Evolutionary conservation across 2,888 invertebrate genomes (phyloP).

Genomic region (Dioctria linearis): DNA sequence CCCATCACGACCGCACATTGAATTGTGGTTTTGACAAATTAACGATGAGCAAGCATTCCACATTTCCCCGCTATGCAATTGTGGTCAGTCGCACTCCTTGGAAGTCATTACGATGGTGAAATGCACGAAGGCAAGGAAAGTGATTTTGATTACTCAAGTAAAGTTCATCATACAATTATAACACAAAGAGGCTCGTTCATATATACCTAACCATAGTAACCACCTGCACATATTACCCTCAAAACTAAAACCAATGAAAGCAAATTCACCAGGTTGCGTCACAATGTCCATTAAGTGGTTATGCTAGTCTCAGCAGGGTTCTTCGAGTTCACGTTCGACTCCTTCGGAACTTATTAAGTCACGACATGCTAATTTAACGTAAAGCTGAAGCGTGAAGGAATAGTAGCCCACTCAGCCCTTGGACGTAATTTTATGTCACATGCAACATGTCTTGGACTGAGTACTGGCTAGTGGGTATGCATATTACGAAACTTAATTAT

Average conservation of each 20-base stretch:
- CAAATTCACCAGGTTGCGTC: slow-evolving; percentile 14
- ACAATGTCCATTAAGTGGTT: slow-evolving; percentile 30
- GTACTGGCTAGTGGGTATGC: background rate
- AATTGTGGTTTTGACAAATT: slow-evolving; percentile 48
- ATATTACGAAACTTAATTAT: slow-evolving; percentile 2
- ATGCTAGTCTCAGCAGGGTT: slow-evolving; percentile 12
- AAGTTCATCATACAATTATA: too few relatives aligned
- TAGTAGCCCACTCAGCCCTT: slow-evolving; percentile 14
- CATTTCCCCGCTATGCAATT: slow-evolving; percentile 30
- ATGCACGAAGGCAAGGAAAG: slow-evolving; percentile 19
- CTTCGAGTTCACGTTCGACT: slow-evolving; percentile 24
- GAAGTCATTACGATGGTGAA: background rate
- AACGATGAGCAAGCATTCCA: slow-evolving; percentile 9
- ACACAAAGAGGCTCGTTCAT: too few relatives aligned
- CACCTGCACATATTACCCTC: background rate
- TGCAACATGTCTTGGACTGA: slow-evolving; percentile 14
- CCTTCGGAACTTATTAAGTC: slow-evolving; percentile 48
- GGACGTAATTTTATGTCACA: slow-evolving; percentile 34
- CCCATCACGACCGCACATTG: slow-evolving; percentile 19
- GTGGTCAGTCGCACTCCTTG: slow-evolving; percentile 22
- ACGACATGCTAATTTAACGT: slow-evolving; percentile 49
- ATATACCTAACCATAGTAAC: too few relatives aligned
- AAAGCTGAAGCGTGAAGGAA: slow-evolving; percentile 28
- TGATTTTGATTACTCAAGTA: slow-evolving; percentile 10
- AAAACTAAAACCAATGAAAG: background rate